Evolutionary conservation across 2,888 invertebrate genomes (phyloP).

Genomic region (Leucozona laternaria): DNA sequence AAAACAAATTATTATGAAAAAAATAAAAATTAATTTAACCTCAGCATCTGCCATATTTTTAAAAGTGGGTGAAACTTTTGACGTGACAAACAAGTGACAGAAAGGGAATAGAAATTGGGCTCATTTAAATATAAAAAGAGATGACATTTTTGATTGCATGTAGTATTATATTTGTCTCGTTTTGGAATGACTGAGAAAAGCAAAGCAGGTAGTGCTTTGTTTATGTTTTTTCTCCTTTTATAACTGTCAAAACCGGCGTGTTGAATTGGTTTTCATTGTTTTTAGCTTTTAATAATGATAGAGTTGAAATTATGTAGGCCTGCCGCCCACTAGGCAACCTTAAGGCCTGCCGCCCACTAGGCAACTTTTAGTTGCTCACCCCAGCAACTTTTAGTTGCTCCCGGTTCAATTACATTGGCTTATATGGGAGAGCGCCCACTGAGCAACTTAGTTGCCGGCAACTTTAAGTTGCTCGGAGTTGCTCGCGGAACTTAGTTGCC

Average conservation of each 20-base stretch:
- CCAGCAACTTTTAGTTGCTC: no score
- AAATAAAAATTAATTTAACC: constrained; percentile 72
- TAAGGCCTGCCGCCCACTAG: no score
- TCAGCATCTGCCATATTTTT: constrained; percentile 79
- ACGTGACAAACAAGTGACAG: constrained; percentile 53
- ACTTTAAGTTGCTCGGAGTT: no score
- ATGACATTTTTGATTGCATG: not conserved
- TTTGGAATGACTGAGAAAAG: not conserved
- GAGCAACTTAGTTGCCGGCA: no score
- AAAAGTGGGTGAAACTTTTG: constrained; percentile 60
- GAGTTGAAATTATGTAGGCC: no score
- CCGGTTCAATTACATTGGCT: no score
- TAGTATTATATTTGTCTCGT: not conserved
- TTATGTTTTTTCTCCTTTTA: constrained; percentile 11
- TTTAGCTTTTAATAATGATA: not conserved
- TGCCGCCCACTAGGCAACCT: no score
- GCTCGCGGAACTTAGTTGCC: no score
- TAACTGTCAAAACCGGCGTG: not conserved
- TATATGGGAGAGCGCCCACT: no score
- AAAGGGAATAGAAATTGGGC: not conserved
- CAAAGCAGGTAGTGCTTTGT: not conserved
- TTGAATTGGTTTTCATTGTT: not conserved
- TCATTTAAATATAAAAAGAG: constrained; percentile 1
- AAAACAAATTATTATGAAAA: constrained; percentile 50
- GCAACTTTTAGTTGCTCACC: no score